Conservation (phyloP, 2,797 vertebrate genomes). For the Xenopus petersii region DNA sequence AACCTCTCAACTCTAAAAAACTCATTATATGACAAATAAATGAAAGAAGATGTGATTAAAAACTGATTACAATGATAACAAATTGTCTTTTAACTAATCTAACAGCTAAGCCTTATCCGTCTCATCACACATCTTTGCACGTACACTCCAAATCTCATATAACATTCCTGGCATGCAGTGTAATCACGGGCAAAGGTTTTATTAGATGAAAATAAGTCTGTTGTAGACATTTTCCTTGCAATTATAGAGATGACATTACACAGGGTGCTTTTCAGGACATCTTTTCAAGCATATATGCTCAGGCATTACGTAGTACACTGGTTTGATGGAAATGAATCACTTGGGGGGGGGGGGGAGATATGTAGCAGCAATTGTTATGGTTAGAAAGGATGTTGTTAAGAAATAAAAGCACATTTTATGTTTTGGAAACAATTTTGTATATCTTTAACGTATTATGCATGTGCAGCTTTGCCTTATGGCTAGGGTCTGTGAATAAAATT, state of each 20-base stretch:
- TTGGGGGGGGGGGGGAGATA: no score
- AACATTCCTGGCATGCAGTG: constrained; percentile 59
- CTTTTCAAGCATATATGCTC: constrained; percentile 66
- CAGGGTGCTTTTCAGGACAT: constrained; percentile 49
- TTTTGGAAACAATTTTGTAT: no score
- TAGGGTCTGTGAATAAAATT: no score
- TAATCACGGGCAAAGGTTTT: constrained; percentile 64
- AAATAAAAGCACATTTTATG: no score
- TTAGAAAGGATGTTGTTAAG: no score
- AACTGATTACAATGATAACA: constrained; percentile 38
- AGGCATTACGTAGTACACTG: constrained; percentile 62
- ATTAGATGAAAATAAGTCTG: constrained; percentile 72
- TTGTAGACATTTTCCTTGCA: constrained; percentile 70
- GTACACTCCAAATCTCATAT: constrained; percentile 58
- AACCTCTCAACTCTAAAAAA: constrained; percentile 37
- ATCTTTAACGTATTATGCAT: no score
- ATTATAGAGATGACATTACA: constrained; percentile 66
- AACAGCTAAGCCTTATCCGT: constrained; percentile 54
- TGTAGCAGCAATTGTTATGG: no score
- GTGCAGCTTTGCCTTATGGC: no score
- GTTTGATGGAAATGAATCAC: no score
- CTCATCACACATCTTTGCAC: constrained; percentile 56
- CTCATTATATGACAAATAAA: constrained; percentile 22
- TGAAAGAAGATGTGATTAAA: constrained; percentile 5
- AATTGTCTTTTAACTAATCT: constrained; percentile 14